Evolutionary conservation across 1,140 invertebrate species (phyloP), one percentile per base, ranked within the genome.

Genomic region (Panonychus citri): DNA sequence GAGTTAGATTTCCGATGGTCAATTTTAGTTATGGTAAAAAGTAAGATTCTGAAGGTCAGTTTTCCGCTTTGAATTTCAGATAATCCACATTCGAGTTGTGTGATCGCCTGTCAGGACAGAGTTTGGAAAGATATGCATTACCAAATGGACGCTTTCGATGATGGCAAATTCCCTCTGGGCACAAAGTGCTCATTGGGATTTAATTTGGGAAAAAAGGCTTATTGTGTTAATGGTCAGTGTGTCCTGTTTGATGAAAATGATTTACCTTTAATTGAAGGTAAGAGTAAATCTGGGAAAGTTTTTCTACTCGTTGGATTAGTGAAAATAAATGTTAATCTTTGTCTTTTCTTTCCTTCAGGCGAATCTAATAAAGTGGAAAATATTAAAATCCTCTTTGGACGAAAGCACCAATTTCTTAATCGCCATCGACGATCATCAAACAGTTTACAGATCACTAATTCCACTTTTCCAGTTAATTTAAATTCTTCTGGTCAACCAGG

Each of bases 141-240:
- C 53, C 63, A 64, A 49, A 64, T 64, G 63, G 63, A 64, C 51
- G 62, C 60, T 0, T 64, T 63, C n/a, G 60, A 61, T 21, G 63
- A 64, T 49, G 63, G 63, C 3, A 65, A 62, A 46, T 65, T 65
- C 46, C 64, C 64, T 17, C 59, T 62, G 42, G 64, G 64, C 3
- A 65, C 64, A 8, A 60, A 63, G 28, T 65, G 64, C 46, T 58
- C 58, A 48, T 37, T 52, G 12, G 54, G 54, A 8, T 17, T n/a
- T 3, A 55, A 57, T 53, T 46, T 28, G 5, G 30, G 52, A 24
- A 40, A 53, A 2, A 57, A 55, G 25, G 60, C 58, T 3, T 65
- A 60, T 50, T 65, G 64, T 52, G 26, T 65, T 3, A 62, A 65
- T 28, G 64, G 64, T 17, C 58, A 62, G 21, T 65, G 64, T 53